phyloP scores from a whole-genome alignment of 1,140 invertebrate genomes.

The Lutraria rhynchaena region DNA sequence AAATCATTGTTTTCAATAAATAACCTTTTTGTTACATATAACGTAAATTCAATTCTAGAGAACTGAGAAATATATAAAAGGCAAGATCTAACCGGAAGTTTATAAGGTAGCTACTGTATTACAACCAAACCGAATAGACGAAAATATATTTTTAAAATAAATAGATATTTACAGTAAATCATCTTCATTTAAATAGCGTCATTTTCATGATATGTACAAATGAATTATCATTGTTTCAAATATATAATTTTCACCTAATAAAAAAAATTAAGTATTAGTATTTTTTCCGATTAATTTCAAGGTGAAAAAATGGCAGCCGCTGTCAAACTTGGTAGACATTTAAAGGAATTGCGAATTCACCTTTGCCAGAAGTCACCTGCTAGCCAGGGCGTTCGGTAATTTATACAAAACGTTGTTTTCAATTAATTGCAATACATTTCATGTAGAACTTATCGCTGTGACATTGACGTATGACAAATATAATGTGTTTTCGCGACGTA shows the following conservation, averaged over 20 bases:
- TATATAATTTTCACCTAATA: neutral
- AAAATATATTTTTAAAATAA: too few species aligned
- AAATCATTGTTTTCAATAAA: too few species aligned
- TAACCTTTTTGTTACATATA: too few species aligned
- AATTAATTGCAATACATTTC: too few species aligned
- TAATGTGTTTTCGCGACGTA: too few species aligned
- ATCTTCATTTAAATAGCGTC: neutral
- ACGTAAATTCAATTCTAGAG: too few species aligned
- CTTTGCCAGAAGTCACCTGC: constrained; percentile 77
- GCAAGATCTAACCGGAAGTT: neutral
- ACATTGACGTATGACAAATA: too few species aligned
- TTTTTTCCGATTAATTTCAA: constrained; percentile 50
- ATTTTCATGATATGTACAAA: neutral
- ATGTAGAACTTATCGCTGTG: too few species aligned
- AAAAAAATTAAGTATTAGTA: neutral
- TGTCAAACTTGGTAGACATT: constrained; percentile 70
- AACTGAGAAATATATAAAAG: too few species aligned
- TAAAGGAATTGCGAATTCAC: constrained; percentile 79
- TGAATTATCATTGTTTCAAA: neutral
- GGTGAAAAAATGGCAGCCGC: constrained; percentile 72
- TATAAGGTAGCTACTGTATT: constrained; percentile 15
- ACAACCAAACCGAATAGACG: too few species aligned
- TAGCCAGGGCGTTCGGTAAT: constrained; percentile 78
- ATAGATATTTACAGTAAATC: neutral
- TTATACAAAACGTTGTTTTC: too few species aligned